phyloP scores from a whole-genome alignment of 2,113 vertebrate species.

The Pseudonaja textilis region DNA sequence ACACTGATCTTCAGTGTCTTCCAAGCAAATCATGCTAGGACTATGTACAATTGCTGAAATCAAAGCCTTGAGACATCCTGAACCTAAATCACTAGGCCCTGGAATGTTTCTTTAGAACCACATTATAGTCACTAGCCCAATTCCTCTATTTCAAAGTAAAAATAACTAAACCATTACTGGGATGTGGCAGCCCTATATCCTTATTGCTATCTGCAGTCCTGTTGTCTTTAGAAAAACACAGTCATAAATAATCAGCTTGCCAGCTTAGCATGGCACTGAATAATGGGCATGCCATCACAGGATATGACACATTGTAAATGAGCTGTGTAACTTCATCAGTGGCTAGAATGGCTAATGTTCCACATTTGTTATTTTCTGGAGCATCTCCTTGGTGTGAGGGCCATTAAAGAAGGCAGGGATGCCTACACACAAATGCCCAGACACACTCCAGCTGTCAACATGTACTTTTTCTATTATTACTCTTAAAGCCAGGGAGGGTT shows the following conservation, averaged over 20 bases:
- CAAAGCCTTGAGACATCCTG: not conserved
- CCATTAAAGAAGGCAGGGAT: not conserved
- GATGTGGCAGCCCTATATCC: not conserved
- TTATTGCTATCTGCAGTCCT: not conserved
- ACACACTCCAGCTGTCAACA: not conserved
- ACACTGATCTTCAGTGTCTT: not conserved
- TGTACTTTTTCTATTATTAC: not conserved
- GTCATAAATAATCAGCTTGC: not conserved
- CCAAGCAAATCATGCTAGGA: not conserved
- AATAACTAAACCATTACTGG: not conserved
- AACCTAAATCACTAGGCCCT: not conserved
- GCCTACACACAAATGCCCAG: not conserved
- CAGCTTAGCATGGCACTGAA: not conserved
- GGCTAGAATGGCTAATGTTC: not conserved
- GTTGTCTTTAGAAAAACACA: not conserved
- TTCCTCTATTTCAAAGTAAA: not conserved
- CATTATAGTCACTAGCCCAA: not conserved
- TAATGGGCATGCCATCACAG: not conserved
- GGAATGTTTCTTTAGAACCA: not conserved
- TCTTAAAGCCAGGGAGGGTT: not conserved
- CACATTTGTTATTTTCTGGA: not conserved
- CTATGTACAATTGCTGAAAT: not conserved
- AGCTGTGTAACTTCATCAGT: slow-evolving; percentile 1
- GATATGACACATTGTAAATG: not conserved
- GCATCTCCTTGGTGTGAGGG: not conserved